phyloP scores from a whole-genome alignment of 2,888 invertebrate genomes.

The Argyresthia albistria region DNA sequence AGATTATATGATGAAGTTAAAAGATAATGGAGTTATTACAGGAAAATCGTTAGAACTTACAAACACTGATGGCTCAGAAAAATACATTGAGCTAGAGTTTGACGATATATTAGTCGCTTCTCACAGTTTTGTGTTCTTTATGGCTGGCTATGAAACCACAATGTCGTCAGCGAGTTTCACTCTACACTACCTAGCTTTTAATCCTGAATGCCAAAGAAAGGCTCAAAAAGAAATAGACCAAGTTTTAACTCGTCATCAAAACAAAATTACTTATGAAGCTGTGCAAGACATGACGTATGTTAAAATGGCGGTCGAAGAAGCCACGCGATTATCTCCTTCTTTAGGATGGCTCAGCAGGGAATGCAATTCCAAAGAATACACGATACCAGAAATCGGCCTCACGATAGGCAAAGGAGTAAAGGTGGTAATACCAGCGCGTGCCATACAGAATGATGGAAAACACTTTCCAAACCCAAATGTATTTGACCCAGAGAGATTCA shows the following conservation, averaged over 20 bases:
- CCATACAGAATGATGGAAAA: conserved; percentile 7
- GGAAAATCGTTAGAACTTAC: conserved; percentile 7
- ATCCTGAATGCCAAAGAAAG: conserved; percentile 22
- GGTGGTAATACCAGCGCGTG: conserved; percentile 4
- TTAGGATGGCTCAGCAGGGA: conserved; percentile 9
- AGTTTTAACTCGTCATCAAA: conserved; percentile 9
- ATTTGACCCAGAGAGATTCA: conserved; percentile 7
- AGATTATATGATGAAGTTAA: conserved; percentile 7
- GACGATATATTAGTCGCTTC: conserved; percentile 10
- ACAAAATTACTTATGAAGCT: conserved; percentile 13
- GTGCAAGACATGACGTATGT: not conserved
- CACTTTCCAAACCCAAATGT: conserved; percentile 6
- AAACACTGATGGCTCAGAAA: conserved; percentile 4
- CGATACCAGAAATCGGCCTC: conserved; percentile 5
- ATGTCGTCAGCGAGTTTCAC: conserved; percentile 22
- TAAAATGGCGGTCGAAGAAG: too few species aligned
- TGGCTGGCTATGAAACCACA: conserved; percentile 28
- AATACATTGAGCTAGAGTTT: conserved; percentile 4
- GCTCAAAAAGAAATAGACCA: conserved; percentile 20
- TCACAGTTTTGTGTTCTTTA: conserved; percentile 13
- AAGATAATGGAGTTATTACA: conserved; percentile 2
- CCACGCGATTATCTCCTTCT: conserved; percentile 7
- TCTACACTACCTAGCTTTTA: conserved; percentile 20
- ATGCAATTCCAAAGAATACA: conserved; percentile 3
- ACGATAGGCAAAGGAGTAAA: conserved; percentile 5